Conservation (phyloP, 2,113 vertebrate genomes). For the Poecilia latipinna region DNA sequence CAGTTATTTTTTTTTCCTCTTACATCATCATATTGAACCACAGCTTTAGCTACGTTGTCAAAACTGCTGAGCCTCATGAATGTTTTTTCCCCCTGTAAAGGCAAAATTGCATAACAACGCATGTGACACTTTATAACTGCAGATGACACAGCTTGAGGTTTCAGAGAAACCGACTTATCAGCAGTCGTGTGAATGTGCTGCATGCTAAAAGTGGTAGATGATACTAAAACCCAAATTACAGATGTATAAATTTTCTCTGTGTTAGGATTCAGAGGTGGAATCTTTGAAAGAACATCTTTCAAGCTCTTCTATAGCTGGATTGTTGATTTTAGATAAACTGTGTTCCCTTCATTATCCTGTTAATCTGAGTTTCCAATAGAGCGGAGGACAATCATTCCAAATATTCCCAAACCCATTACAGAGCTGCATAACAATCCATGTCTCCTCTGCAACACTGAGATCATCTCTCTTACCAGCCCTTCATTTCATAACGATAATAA, state of each 20-base stretch:
- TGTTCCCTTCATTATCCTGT: conserved; percentile 37
- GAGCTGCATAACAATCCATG: conserved; percentile 54
- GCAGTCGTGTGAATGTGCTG: background rate
- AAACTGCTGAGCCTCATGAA: background rate
- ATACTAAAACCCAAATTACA: background rate
- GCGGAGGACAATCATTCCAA: conserved; percentile 39
- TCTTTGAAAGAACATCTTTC: conserved; percentile 8
- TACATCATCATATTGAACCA: too few relatives aligned
- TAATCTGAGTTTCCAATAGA: conserved; percentile 49
- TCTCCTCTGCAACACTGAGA: conserved; percentile 55
- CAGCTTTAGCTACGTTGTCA: conserved; percentile 1
- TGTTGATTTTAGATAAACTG: background rate
- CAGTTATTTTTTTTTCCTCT: too few relatives aligned
- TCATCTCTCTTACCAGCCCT: conserved; percentile 34
- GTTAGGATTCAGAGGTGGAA: background rate
- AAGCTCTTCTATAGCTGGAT: background rate
- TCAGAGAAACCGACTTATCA: background rate
- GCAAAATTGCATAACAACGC: conserved; percentile 37
- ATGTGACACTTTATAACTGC: conserved; percentile 21
- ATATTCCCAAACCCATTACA: conserved; percentile 51
- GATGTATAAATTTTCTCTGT: background rate
- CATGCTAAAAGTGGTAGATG: background rate
- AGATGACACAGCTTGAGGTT: background rate
- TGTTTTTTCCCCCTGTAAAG: background rate
- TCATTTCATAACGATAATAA: conserved; percentile 54